Conservation (phyloP, 2,888 invertebrate species). For the Seladonia tumulorum region DNA sequence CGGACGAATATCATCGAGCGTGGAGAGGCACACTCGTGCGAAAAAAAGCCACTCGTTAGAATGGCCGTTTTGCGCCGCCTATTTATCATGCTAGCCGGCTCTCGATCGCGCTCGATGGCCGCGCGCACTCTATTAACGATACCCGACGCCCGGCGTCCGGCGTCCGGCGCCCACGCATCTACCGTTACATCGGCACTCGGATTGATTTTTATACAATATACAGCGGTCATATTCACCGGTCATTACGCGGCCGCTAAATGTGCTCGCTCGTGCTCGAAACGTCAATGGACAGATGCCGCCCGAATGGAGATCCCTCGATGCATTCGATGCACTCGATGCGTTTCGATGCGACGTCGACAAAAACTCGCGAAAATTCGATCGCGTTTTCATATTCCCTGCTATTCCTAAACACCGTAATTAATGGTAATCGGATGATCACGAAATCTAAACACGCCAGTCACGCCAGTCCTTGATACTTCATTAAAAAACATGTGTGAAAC, state of each 20-base stretch:
- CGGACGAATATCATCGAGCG: constrained; percentile 58
- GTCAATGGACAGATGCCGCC: neutral
- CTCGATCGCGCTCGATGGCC: constrained; percentile 3
- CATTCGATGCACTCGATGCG: neutral
- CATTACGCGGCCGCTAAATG: constrained; percentile 3
- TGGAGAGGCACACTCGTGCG: constrained; percentile 36
- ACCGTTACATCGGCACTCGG: neutral
- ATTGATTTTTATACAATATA: constrained; percentile 16
- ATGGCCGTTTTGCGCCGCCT: constrained; percentile 37
- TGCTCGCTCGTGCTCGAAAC: neutral
- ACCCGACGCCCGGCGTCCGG: neutral
- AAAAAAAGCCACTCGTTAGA: constrained; percentile 57
- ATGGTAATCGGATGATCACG: neutral
- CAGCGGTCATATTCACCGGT: neutral
- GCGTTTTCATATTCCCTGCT: neutral
- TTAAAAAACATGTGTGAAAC: neutral
- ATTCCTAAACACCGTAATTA: neutral
- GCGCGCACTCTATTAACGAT: neutral
- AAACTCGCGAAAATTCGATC: neutral
- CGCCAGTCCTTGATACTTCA: neutral
- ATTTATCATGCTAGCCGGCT: constrained; percentile 29
- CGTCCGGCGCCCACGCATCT: neutral
- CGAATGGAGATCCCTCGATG: neutral
- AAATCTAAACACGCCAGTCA: no score
- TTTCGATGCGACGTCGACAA: neutral